Percentiles rank a stretch among this genome's conserved stretches.
phyloP scores from a whole-genome alignment of 2,888 invertebrate genomes.

The Scaptomyza flava region DNA sequence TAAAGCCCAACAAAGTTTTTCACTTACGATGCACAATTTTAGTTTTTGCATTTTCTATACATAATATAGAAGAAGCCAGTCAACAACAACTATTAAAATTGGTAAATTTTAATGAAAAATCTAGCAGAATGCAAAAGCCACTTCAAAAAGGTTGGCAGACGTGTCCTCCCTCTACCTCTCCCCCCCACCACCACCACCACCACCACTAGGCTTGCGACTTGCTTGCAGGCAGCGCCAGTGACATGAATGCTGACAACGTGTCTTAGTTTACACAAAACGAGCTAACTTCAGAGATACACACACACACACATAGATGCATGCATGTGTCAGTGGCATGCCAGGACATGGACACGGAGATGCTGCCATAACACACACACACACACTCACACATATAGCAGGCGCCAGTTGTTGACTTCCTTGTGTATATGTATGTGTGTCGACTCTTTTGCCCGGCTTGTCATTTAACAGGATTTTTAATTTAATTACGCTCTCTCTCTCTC shows the following conservation, averaged over 20 bases:
- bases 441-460: conserved; percentile 70
- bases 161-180: background rate
- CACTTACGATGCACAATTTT: conserved; percentile 49
- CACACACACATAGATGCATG: conserved; percentile 12
- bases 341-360: conserved; percentile 48
- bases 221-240: conserved; percentile 52
- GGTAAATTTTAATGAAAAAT: conserved; percentile 76
- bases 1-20: conserved; percentile 41
- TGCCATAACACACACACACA: conserved; percentile 34
- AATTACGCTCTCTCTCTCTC: conserved; percentile 62
- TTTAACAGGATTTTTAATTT: conserved; percentile 78
- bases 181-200: background rate
- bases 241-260: conserved; percentile 81
- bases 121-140: conserved; percentile 64
- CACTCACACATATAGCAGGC: conserved; percentile 28
- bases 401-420: conserved; percentile 54
- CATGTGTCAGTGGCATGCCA: conserved; percentile 42
- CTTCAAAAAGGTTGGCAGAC: conserved; percentile 58
- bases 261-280: conserved; percentile 79
- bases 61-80: conserved; percentile 23
- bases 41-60: conserved; percentile 27
- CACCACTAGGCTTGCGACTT: background rate
- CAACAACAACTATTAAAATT: conserved; percentile 61
- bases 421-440: conserved; percentile 47
- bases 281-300: conserved; percentile 51